phyloP scores from a whole-genome alignment of 2,113 vertebrate genomes.

The Mobula birostris region DNA sequence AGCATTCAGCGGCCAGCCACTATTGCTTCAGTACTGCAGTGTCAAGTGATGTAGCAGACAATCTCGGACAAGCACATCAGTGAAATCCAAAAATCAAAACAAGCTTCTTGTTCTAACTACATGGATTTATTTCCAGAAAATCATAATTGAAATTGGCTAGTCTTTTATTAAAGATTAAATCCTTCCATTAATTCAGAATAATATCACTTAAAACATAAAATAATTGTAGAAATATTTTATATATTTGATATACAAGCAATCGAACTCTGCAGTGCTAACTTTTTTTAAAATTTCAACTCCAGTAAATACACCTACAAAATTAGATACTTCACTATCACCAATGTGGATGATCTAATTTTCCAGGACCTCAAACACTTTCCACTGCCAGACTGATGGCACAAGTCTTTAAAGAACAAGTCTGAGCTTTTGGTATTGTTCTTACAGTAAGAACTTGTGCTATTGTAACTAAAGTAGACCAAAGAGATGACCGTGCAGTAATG shows the following conservation, averaged over 20 bases:
- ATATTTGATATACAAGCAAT: not conserved
- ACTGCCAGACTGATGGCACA: not conserved
- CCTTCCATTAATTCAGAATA: conserved; percentile 1
- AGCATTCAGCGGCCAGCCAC: conserved; percentile 41
- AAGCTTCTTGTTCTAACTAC: not conserved
- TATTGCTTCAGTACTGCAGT: not conserved
- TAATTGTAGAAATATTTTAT: not conserved
- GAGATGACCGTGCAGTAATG: not conserved
- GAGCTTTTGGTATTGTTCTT: not conserved
- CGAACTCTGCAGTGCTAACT: not conserved
- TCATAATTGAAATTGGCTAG: not conserved
- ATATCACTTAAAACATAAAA: not conserved
- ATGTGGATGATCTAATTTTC: not conserved
- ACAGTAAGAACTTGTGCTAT: not conserved
- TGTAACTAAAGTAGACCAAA: not conserved
- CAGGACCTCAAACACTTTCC: not conserved
- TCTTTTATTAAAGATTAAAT: not conserved
- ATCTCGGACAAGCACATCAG: conserved; percentile 5
- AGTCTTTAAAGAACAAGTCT: not conserved
- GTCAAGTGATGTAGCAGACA: conserved; percentile 38
- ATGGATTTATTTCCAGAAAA: conserved; percentile 28
- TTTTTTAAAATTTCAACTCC: not conserved
- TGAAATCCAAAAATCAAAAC: conserved; percentile 35
- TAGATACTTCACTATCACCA: not conserved
- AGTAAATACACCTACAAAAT: not conserved